phyloP scores from a whole-genome alignment of 2,888 invertebrate species.

The Temnothorax unifasciatus region DNA sequence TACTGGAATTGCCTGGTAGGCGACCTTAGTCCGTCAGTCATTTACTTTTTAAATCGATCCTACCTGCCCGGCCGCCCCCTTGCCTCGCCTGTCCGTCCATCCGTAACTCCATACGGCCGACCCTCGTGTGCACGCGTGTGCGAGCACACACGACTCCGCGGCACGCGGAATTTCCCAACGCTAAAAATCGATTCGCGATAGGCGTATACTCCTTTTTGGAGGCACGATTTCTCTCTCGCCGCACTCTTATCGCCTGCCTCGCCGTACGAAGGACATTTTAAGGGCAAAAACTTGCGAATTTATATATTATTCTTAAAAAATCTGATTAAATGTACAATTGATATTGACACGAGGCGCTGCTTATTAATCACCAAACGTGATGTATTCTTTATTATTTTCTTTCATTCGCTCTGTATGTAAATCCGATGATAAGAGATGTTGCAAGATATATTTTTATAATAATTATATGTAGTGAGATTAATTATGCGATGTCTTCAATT shows the following conservation, averaged over 20 bases:
- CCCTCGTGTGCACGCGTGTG: slow-evolving; percentile 63
- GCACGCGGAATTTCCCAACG: slow-evolving; percentile 69
- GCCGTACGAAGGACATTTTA: neutral
- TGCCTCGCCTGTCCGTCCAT: slow-evolving; percentile 59
- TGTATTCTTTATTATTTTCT: neutral
- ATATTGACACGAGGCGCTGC: neutral
- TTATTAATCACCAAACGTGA: neutral
- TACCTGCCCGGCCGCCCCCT: slow-evolving; percentile 71
- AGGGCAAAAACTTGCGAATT: neutral
- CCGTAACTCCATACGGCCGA: slow-evolving; percentile 48
- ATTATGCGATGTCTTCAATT: neutral
- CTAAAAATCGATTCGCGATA: slow-evolving; percentile 54
- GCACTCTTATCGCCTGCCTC: no score
- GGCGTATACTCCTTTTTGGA: slow-evolving; percentile 51
- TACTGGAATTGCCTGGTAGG: slow-evolving; percentile 85
- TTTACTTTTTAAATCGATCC: slow-evolving; percentile 83
- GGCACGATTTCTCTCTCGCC: neutral
- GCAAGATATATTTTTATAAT: neutral
- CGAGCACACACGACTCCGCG: slow-evolving; percentile 59
- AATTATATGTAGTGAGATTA: neutral
- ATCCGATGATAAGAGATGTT: neutral
- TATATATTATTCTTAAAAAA: neutral
- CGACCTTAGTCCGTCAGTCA: slow-evolving; percentile 84
- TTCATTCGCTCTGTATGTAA: neutral
- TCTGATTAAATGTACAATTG: neutral